phyloP scores from a whole-genome alignment of 2,888 invertebrate species.

The Itoplectis maculator region DNA sequence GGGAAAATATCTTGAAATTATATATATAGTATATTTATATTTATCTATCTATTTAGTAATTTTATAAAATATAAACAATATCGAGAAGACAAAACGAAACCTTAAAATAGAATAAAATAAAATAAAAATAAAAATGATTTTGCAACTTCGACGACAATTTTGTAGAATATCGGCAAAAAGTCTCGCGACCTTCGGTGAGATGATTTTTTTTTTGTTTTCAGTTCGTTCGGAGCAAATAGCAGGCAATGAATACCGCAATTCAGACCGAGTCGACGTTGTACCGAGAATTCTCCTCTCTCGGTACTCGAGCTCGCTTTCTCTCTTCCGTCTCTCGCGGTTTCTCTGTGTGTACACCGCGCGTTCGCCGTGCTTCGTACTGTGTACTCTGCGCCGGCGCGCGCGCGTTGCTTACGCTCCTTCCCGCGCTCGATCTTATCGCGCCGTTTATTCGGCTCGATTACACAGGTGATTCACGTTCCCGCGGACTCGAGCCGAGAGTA shows the following conservation, averaged over 20 bases:
- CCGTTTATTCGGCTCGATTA: constrained; percentile 63
- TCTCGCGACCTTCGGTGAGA: background rate
- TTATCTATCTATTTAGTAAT: too few relatives aligned
- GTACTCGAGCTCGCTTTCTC: constrained; percentile 17
- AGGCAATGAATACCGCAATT: constrained; percentile 33
- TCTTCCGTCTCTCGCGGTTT: constrained; percentile 13
- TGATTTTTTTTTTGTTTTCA: constrained; percentile 12
- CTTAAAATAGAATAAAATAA: too few relatives aligned
- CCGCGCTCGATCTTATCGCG: constrained; percentile 50
- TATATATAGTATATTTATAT: too few relatives aligned
- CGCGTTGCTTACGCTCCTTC: constrained; percentile 20
- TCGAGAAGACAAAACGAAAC: too few relatives aligned
- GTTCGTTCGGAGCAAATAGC: background rate
- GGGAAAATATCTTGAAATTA: too few relatives aligned
- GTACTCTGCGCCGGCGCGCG: background rate
- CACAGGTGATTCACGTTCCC: constrained; percentile 61
- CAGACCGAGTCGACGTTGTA: constrained; percentile 4
- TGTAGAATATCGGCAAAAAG: too few relatives aligned
- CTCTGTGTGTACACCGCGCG: background rate
- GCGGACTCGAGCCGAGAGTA: constrained; percentile 32
- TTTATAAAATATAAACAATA: too few relatives aligned
- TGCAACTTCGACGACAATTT: too few relatives aligned
- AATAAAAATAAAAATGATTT: too few relatives aligned
- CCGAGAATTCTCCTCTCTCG: constrained; percentile 20
- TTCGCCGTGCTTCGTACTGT: background rate